Percentiles rank a stretch among this genome's conserved stretches.
Conservation (phyloP, 2,888 invertebrate species). For the Drosophila macrothrix region DNA sequence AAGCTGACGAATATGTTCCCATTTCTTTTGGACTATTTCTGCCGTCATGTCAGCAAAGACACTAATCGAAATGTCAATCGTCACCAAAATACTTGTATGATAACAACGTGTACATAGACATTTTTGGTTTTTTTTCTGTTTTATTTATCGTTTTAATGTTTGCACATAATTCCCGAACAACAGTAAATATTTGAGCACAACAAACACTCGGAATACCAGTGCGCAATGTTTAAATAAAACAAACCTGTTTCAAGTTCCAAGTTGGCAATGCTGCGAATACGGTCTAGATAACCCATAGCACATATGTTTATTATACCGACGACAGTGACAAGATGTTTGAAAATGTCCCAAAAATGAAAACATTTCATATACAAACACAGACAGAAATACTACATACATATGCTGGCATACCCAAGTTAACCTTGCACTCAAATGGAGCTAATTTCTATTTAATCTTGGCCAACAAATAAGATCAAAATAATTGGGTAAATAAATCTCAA, state of each 20-base stretch:
- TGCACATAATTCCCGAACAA: slow-evolving; percentile 30
- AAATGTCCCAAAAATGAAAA: slow-evolving; percentile 3
- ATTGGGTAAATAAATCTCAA: background rate
- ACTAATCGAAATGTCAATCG: background rate
- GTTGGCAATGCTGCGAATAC: background rate
- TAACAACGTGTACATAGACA: background rate
- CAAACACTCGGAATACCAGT: slow-evolving; percentile 14
- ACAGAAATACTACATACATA: background rate
- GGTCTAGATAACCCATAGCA: slow-evolving; percentile 8
- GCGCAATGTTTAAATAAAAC: background rate
- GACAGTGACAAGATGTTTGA: slow-evolving; percentile 6
- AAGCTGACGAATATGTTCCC: background rate
- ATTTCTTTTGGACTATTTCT: background rate
- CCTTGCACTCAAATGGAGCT: background rate
- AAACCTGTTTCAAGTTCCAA: background rate
- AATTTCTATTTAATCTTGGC: background rate
- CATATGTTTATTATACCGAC: background rate
- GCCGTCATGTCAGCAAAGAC: background rate
- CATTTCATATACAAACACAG: background rate
- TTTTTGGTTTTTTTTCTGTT: slow-evolving; percentile 5
- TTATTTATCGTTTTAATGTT: slow-evolving; percentile 29
- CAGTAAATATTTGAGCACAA: slow-evolving; percentile 29
- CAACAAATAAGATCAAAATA: background rate
- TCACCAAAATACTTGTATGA: background rate
- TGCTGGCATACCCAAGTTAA: background rate